Evolutionary conservation across 2,113 vertebrate genomes (phyloP), one percentile per base, ranked within the genome.

Genomic region (Serinus canaria): DNA sequence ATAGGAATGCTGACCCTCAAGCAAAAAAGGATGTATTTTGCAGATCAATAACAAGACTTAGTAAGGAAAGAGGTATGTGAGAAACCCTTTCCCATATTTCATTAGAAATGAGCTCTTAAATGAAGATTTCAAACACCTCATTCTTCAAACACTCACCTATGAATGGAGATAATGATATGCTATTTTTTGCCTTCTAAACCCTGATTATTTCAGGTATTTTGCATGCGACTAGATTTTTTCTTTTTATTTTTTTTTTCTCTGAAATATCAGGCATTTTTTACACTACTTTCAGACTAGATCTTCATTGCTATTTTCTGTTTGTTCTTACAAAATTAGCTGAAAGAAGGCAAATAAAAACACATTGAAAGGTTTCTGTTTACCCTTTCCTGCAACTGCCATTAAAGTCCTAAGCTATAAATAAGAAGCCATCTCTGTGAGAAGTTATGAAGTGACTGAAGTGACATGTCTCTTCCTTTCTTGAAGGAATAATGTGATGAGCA

Each of bases 401-500:
- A 82, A 52, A 87, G 50, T 80, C 44, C 60, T 76, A 76, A 87
- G 37, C 46, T 90, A 56, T 28, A 96, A 94, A 89, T 52, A 64
- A 70, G 50, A 81, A 93, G 55, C 35, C 18, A 11, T 89, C 27
- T 97, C 62, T 91, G 67, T 46, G 58, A 89, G 91, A 96, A 96
- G 78, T 80, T 93, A 46, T 46, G 90, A 97, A 93, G 75, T 62
- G 86, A 58, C 93, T 55, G 88, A 96, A 94, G 74, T 75, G 90
- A 52, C 76, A 89, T 68, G 66, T 87, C 83, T 96, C 76, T 96
- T 68, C 56, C 50, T 92, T 92, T 90, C 92, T 95, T 94, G 63
- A 70, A 97, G 90, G 93, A 98, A 98, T 97, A 97, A 96, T 93
- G 90, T 97, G 97, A 97, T 98, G 93, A 97, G 95, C 97, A 98